A percentile compares a stretch with the other conserved stretches of the same genome.
Evolutionary conservation across 2,797 vertebrate genomes (phyloP).

Genomic region (Silurus aristotelis): DNA sequence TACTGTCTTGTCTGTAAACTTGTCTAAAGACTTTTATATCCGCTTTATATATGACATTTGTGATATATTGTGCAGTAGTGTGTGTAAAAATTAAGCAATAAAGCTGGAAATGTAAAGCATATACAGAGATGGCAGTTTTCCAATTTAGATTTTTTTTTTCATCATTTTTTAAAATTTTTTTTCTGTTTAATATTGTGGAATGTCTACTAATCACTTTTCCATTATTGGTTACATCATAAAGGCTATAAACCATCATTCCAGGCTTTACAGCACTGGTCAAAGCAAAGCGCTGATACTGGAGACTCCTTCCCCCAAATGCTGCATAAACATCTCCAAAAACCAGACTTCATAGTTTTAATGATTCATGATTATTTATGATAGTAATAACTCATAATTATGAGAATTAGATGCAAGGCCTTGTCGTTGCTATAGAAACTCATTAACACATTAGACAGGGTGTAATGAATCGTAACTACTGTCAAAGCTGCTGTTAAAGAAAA

Average conservation of each 20-base stretch:
- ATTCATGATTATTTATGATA: too few relatives aligned
- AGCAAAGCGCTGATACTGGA: background rate
- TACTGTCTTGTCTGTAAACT: too few relatives aligned
- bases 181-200: background rate
- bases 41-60: too few relatives aligned
- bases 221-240: background rate
- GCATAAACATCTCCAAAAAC: background rate
- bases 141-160: background rate
- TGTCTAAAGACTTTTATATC: too few relatives aligned
- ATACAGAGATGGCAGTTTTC: too few relatives aligned
- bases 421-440: background rate
- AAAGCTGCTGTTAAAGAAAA: background rate
- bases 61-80: too few relatives aligned
- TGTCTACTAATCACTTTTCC: background rate
- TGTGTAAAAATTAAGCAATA: too few relatives aligned
- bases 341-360: background rate
- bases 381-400: background rate
- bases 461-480: background rate
- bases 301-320: background rate
- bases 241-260: background rate
- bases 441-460: background rate
- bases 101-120: too few relatives aligned
- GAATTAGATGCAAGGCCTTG: background rate
- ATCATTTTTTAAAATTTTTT: background rate
- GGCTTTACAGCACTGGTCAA: background rate